phyloP scores from a whole-genome alignment of 2,888 invertebrate species.

The Arge pagana region DNA sequence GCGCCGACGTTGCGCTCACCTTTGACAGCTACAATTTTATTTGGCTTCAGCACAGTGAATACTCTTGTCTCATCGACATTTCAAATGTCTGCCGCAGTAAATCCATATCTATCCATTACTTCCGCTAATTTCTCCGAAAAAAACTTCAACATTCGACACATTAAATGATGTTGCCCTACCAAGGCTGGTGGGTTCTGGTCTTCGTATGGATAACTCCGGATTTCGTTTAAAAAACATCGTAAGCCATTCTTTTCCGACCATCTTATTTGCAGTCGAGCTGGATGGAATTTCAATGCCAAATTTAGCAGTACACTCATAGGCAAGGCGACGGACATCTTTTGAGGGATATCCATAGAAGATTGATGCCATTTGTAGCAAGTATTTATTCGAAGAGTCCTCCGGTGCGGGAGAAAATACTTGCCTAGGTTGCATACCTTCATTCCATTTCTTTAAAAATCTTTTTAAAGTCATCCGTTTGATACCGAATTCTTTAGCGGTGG shows the following conservation, averaged over 20 bases:
- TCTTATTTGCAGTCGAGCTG: too few relatives aligned
- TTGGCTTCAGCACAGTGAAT: conserved; percentile 10
- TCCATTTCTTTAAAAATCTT: conserved; percentile 7
- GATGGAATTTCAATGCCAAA: conserved; percentile 6
- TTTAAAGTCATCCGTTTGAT: conserved; percentile 15
- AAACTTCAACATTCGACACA: too few relatives aligned
- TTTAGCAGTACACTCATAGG: conserved; percentile 20
- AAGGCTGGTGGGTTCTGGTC: conserved; percentile 4
- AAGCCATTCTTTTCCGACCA: too few relatives aligned
- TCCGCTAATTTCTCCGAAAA: too few relatives aligned
- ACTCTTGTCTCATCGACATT: neutral
- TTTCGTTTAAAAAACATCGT: conserved; percentile 9
- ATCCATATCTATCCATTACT: too few relatives aligned
- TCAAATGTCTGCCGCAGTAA: neutral
- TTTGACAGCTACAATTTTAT: conserved; percentile 32
- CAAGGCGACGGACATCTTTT: conserved; percentile 8
- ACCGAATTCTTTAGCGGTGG: neutral
- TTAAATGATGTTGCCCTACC: conserved; percentile 11
- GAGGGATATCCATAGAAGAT: conserved; percentile 2
- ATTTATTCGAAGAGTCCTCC: neutral
- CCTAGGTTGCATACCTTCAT: neutral
- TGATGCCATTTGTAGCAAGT: neutral
- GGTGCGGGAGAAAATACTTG: conserved; percentile 3
- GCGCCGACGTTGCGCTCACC: conserved; percentile 33
- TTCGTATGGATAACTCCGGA: neutral